Conservation (phyloP, 2,888 invertebrate species). For the Mimachlamys varia region DNA sequence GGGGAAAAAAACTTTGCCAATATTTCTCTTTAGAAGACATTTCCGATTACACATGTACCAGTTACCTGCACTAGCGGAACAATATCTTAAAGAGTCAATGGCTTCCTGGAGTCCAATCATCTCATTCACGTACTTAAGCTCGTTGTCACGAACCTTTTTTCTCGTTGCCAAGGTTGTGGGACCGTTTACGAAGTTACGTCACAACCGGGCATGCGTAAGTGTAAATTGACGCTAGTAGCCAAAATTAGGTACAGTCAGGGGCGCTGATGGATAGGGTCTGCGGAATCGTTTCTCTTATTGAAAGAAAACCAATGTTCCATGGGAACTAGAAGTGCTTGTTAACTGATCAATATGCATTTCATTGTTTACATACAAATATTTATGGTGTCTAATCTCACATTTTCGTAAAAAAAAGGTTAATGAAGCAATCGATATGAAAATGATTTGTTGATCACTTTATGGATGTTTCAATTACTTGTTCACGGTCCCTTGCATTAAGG, state of each 20-base stretch:
- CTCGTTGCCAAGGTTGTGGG: not conserved
- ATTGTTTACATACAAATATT: not conserved
- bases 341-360: not conserved
- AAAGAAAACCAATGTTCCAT: not conserved
- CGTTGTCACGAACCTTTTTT: not conserved
- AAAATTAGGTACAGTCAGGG: not conserved
- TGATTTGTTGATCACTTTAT: too few relatives aligned
- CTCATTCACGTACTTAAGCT: not conserved
- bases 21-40: not conserved
- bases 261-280: not conserved
- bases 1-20: not conserved
- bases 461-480: too few relatives aligned
- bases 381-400: too few relatives aligned
- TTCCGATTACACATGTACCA: not conserved
- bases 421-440: too few relatives aligned
- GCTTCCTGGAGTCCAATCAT: not conserved
- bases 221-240: not conserved
- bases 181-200: not conserved
- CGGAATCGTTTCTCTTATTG: not conserved
- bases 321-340: not conserved
- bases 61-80: not conserved
- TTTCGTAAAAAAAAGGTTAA: too few relatives aligned
- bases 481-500: too few relatives aligned
- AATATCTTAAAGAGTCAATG: not conserved
- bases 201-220: not conserved